These are phyloP conservation scores for Sphinx pinastri DNA, from an alignment of 2,888 invertebrate species.

Conservation along the genomic window DNA sequence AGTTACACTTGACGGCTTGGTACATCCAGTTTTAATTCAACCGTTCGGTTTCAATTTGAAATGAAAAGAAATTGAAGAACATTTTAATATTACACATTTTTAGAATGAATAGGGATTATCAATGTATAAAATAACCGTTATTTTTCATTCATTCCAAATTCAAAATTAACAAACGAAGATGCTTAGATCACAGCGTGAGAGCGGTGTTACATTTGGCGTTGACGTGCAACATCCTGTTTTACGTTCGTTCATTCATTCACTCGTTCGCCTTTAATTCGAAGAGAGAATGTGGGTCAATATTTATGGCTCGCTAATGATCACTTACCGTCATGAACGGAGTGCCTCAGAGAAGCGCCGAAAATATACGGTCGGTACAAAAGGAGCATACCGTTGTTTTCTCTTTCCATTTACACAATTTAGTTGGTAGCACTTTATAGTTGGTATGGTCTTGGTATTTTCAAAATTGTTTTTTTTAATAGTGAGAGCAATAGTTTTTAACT, in stretches of 20 bases:
- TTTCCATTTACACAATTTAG: conserved; percentile 11
- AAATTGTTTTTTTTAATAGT: neutral
- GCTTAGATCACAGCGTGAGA: conserved; percentile 9
- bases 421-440: conserved; percentile 29
- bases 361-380: conserved; percentile 11
- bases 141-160: conserved; percentile 17
- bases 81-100: no score
- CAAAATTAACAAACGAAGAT: conserved; percentile 1
- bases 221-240: conserved; percentile 29
- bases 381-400: conserved; percentile 5
- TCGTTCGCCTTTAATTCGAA: conserved; percentile 24
- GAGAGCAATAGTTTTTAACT: neutral
- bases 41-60: neutral
- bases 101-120: neutral
- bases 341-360: conserved; percentile 11
- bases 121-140: neutral
- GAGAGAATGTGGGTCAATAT: conserved; percentile 24
- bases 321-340: conserved; percentile 21
- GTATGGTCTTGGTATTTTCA: conserved; percentile 28
- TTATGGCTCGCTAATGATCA: conserved; percentile 22
- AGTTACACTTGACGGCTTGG: conserved; percentile 11
- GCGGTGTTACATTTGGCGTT: conserved; percentile 27
- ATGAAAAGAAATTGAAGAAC: neutral
- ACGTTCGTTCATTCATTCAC: conserved; percentile 31
- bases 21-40: conserved; percentile 8